Evolutionary conservation across 92 coral and sea anemone genomes (phyloP).

Genomic region (Zoanthus sansibaricus): DNA sequence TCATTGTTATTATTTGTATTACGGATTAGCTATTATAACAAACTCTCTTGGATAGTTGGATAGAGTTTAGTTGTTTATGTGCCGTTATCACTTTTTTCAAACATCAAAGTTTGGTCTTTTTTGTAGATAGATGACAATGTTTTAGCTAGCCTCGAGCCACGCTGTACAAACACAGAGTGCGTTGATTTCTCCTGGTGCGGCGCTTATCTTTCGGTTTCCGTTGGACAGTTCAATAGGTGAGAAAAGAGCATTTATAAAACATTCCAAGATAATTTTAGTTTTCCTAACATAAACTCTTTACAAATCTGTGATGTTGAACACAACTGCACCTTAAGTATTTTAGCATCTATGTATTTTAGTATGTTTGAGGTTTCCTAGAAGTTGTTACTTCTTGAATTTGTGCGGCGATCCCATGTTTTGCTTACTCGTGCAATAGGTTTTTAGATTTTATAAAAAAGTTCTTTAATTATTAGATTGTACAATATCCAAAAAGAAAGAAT

Average conservation of each 20-base stretch:
- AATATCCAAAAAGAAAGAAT: no score
- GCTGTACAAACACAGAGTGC: constrained; percentile 81
- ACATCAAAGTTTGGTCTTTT: background rate
- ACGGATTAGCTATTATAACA: no score
- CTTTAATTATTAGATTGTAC: no score
- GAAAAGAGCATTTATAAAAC: background rate
- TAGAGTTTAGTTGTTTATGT: background rate
- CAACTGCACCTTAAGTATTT: no score
- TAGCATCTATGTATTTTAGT: no score
- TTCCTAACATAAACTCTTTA: background rate
- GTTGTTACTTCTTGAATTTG: no score
- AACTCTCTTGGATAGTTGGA: no score
- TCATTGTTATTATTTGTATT: background rate
- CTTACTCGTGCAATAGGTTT: no score
- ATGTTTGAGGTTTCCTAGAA: no score
- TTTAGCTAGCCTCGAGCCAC: constrained; percentile 70
- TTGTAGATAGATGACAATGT: constrained; percentile 73
- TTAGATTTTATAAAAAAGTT: no score
- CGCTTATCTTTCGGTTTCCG: constrained; percentile 72
- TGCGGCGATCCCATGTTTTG: no score
- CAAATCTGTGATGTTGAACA: background rate
- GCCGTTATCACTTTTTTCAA: background rate
- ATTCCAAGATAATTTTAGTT: background rate
- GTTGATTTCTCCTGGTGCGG: constrained; percentile 94
- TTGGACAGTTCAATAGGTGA: constrained; percentile 66